Percentiles rank a stretch among this genome's conserved stretches.
Conservation (phyloP, 2,113 vertebrate genomes). For the Albula glossodonta region DNA sequence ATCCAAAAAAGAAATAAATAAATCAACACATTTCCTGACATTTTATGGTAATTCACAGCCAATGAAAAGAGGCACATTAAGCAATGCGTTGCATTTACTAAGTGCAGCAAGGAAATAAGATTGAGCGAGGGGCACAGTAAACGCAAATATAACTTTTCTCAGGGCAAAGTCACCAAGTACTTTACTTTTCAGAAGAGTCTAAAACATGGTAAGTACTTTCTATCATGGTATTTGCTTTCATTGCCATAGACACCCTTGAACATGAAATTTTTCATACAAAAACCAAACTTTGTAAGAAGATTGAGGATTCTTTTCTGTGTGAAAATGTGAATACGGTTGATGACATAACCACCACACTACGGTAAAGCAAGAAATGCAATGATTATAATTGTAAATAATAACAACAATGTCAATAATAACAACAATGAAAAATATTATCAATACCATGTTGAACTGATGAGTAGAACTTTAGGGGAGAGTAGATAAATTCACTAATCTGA, state of each 20-base stretch:
- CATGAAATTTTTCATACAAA: background rate
- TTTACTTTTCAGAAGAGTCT: background rate
- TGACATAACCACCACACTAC: no score
- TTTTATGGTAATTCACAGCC: constrained; percentile 27
- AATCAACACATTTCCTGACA: constrained; percentile 7
- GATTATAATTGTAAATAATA: background rate
- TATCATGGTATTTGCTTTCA: background rate
- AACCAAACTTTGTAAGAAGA: background rate
- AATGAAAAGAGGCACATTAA: background rate
- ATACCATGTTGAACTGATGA: background rate
- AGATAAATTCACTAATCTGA: background rate
- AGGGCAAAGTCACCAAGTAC: background rate
- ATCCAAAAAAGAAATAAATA: background rate
- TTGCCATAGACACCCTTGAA: background rate
- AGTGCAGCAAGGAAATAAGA: background rate
- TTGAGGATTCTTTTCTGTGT: background rate
- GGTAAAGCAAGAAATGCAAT: no score
- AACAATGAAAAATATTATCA: background rate
- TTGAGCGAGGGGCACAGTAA: background rate
- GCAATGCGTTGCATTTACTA: background rate
- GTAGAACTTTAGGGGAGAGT: background rate
- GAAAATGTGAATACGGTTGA: background rate
- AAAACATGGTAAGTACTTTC: background rate
- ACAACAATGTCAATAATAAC: no score
- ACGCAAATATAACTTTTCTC: background rate